These are phyloP conservation scores for Opisthograptis luteolata DNA, from an alignment of 2,888 invertebrate species.

Conservation along the genomic window DNA sequence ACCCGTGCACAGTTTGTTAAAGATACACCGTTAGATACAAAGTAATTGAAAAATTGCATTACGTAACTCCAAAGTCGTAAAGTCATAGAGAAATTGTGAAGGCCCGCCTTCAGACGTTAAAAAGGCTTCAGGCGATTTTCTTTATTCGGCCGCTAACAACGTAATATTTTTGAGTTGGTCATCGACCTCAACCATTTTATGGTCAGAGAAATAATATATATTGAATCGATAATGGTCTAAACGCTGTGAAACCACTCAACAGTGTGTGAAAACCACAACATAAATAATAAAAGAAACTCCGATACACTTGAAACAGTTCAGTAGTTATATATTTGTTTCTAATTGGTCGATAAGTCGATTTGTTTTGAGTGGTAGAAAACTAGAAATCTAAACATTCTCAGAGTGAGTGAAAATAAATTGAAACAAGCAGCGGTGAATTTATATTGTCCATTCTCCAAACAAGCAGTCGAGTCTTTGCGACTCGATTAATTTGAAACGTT, in stretches of 20 bases:
- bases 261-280: slow-evolving; percentile 57
- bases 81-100: slow-evolving; percentile 71
- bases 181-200: slow-evolving; percentile 70
- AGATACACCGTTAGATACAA: slow-evolving; percentile 59
- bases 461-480: slow-evolving; percentile 23
- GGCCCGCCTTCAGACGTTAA: slow-evolving; percentile 66
- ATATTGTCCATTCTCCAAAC: slow-evolving; percentile 25
- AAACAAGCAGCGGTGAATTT: slow-evolving; percentile 17
- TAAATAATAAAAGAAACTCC: slow-evolving; percentile 33
- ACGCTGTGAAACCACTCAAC: slow-evolving; percentile 67
- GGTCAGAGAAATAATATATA: slow-evolving; percentile 63
- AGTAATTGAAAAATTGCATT: slow-evolving; percentile 72
- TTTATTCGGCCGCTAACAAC: slow-evolving; percentile 64
- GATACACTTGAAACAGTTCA: slow-evolving; percentile 17
- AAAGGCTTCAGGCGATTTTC: slow-evolving; percentile 73
- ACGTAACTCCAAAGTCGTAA: slow-evolving; percentile 60
- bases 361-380: slow-evolving; percentile 41
- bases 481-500: slow-evolving; percentile 35
- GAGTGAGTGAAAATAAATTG: slow-evolving; percentile 31
- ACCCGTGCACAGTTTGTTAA: slow-evolving; percentile 61
- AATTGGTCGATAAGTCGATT: slow-evolving; percentile 55
- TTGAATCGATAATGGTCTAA: slow-evolving; percentile 71
- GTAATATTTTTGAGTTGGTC: slow-evolving; percentile 63
- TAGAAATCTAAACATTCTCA: slow-evolving; percentile 36
- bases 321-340: slow-evolving; percentile 50